Conservation (phyloP, 2,797 vertebrate species). For the Spinibarbus caldwelli region DNA sequence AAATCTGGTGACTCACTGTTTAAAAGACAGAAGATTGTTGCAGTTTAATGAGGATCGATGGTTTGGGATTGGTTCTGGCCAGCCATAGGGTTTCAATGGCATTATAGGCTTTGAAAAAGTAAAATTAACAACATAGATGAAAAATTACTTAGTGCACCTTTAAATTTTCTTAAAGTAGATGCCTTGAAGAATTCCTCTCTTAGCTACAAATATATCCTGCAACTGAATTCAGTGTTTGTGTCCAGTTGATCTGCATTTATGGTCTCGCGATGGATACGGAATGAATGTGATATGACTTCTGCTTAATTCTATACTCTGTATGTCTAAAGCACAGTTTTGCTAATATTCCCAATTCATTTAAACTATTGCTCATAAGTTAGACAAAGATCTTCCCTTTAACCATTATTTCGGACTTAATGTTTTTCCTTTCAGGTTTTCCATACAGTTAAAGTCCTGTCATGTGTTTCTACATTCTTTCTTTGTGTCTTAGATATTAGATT, state of each 20-base stretch:
- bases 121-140: neutral
- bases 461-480: too few relatives aligned
- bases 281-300: conserved; percentile 66
- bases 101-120: neutral
- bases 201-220: conserved; percentile 9
- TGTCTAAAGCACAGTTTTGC: conserved; percentile 39
- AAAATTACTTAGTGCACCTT: conserved; percentile 36
- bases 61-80: neutral
- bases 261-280: conserved; percentile 44
- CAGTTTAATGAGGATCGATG: neutral
- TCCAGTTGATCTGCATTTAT: conserved; percentile 63
- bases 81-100: neutral
- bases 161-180: neutral
- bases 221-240: conserved; percentile 60
- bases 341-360: conserved; percentile 49
- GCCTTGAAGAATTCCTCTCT: neutral
- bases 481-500: too few relatives aligned
- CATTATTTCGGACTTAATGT: conserved; percentile 30
- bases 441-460: conserved; percentile 49
- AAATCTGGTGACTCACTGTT: neutral
- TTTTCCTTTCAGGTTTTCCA: conserved; percentile 50
- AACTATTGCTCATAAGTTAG: conserved; percentile 30
- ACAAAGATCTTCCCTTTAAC: conserved; percentile 45
- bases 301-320: conserved; percentile 56
- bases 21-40: neutral